A percentile compares a stretch with the other conserved stretches of the same genome.
Evolutionary conservation across 2,797 vertebrate genomes (phyloP).

Genomic region (Epinephelus coioides): DNA sequence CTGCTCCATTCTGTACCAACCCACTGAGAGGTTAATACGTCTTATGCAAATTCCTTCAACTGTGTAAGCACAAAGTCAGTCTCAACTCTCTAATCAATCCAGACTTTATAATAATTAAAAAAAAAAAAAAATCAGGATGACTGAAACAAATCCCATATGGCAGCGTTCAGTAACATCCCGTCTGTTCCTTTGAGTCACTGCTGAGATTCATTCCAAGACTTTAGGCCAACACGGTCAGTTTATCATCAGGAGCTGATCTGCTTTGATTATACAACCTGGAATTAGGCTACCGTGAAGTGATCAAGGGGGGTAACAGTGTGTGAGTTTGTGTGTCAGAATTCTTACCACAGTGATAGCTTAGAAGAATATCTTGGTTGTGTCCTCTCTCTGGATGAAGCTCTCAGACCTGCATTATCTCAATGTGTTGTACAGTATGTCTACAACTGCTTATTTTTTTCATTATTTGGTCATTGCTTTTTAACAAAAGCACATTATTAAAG

Average conservation of each 20-base stretch:
- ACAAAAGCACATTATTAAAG: no score
- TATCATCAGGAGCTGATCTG: neutral
- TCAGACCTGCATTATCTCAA: no score
- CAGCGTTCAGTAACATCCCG: neutral
- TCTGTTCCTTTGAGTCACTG: neutral
- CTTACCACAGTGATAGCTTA: no score
- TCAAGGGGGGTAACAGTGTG: no score
- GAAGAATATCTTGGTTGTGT: no score
- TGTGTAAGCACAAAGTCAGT: neutral
- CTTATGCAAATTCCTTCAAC: neutral
- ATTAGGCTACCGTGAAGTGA: neutral
- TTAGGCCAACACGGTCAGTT: neutral
- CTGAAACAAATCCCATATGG: neutral
- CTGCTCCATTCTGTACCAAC: neutral
- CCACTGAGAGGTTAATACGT: slow-evolving; percentile 1
- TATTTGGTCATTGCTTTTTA: neutral
- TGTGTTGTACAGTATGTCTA: neutral
- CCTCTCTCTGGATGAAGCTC: no score
- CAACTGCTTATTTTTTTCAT: neutral
- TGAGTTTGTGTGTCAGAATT: no score
- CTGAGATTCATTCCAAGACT: slow-evolving; percentile 3
- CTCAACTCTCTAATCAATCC: neutral
- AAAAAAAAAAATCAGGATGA: neutral
- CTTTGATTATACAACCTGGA: neutral
- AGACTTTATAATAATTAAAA: neutral